Percentiles rank a stretch among this genome's conserved stretches.
Evolutionary conservation across 2,888 invertebrate genomes (phyloP).

Genomic region (Apocheima hispidaria): DNA sequence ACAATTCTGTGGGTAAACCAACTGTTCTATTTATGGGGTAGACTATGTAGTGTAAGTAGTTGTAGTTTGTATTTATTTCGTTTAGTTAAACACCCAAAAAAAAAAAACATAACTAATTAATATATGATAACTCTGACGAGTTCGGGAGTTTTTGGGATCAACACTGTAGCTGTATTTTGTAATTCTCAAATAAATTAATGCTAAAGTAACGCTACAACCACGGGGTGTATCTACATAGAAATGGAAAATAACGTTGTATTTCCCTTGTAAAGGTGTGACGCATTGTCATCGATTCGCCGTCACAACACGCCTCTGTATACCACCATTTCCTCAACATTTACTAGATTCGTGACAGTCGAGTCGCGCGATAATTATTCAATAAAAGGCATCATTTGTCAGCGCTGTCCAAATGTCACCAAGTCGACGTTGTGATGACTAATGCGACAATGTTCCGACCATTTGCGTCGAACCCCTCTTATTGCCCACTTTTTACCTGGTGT

Average conservation of each 20-base stretch:
- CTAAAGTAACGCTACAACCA: no score
- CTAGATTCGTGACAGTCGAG: slow-evolving; percentile 61
- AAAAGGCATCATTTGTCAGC: slow-evolving; percentile 80
- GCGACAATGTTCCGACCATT: slow-evolving; percentile 76
- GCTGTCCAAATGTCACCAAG: slow-evolving; percentile 79
- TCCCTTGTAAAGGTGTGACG: slow-evolving; percentile 27
- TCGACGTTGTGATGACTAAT: slow-evolving; percentile 81
- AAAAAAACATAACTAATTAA: no score
- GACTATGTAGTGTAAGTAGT: no score
- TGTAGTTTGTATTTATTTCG: no score
- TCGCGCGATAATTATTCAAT: slow-evolving; percentile 80
- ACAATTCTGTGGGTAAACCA: no score
- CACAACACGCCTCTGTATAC: slow-evolving; percentile 43
- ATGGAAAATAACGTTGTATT: slow-evolving; percentile 1
- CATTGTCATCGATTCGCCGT: slow-evolving; percentile 36
- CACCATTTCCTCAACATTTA: slow-evolving; percentile 59
- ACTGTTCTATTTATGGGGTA: no score
- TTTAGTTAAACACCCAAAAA: no score
- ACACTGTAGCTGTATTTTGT: no score
- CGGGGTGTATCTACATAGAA: neutral
- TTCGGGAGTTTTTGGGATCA: no score
- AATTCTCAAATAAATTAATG: no score
- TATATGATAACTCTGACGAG: no score
- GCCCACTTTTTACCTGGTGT: slow-evolving; percentile 80
- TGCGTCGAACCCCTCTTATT: slow-evolving; percentile 74